Conservation (phyloP, 2,888 invertebrate species). For the Gymnoscelis rufifasciata region DNA sequence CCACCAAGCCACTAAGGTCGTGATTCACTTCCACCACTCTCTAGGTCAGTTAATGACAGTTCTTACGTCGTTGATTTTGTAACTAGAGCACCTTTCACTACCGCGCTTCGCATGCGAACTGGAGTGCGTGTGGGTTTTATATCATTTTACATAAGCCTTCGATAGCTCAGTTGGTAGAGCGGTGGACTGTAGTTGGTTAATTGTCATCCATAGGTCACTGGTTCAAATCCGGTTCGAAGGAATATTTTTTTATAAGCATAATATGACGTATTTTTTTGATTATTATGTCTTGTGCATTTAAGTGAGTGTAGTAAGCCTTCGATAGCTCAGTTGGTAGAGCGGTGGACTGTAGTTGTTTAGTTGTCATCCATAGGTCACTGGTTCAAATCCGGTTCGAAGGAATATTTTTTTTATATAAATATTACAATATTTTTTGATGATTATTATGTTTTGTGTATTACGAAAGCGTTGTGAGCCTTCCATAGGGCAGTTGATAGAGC, state of each 20-base stretch:
- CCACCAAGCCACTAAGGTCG: not conserved
- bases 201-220: conserved; percentile 80
- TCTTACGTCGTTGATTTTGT: conserved; percentile 11
- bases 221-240: conserved; percentile 82
- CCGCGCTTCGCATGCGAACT: conserved; percentile 10
- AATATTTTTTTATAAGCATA: conserved; percentile 34
- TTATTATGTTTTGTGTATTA: no score
- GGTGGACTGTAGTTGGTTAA: conserved; percentile 70
- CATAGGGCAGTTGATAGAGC: conserved; percentile 76
- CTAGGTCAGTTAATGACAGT: no score
- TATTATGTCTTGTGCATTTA: not conserved
- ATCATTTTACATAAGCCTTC: conserved; percentile 46
- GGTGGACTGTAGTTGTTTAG: conserved; percentile 62
- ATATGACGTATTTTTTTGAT: not conserved
- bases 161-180: conserved; percentile 80
- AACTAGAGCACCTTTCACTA: conserved; percentile 38
- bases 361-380: conserved; percentile 77
- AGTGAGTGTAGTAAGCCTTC: conserved; percentile 45
- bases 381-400: conserved; percentile 82
- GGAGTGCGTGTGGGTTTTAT: not conserved
- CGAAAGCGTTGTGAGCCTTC: no score
- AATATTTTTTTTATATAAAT: conserved; percentile 33
- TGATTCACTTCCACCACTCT: not conserved
- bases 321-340: conserved; percentile 80
- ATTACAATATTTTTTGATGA: no score